Evolutionary conservation across 2,888 invertebrate genomes (phyloP), one percentile per base, ranked within the genome.

Genomic region (Frankliniella intonsa): DNA sequence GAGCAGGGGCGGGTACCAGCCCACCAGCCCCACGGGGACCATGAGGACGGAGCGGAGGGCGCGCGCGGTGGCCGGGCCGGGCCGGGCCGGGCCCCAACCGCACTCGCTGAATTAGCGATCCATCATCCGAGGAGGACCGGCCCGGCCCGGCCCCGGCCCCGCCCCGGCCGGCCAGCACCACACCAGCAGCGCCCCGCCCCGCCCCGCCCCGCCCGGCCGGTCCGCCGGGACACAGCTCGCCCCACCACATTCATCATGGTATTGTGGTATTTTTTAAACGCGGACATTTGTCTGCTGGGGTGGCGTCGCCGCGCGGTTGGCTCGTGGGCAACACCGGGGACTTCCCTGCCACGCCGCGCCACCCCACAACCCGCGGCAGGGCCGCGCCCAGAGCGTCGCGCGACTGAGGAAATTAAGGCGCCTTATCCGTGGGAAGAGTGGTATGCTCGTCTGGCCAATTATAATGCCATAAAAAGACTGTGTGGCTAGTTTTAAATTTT

Each of bases 211-310:
- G 55, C 38, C 38, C 38, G 3, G 5, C 38, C 38, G 38, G 38
- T 38, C 14, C 62, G 14, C 62, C 14, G 62, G 62, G 69, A 12
- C 22, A 25, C 69, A 9, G 25, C 69, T 12, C 38, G 38, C 38
- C 11, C 69, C 22, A 12, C 69, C 69, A 76, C 69, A 76, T 76
- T 76, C 69, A 76, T 76, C 69, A 76, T 76, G 25, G 25, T 76
- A 76, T 76, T 22, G 69, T 76, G 69, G 69, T 76, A 76, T 76
- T 76, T 76, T 76, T 76, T 76, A 76, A 76, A 76, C 69, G 69
- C 69, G 25, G 69, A 25, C 69, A 76, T 76, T 76, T 76, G 69
- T 76, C 69, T 76, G 22, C 22, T 22, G 69, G 69, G 11, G n/a
- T 25, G 1, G 69, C 69, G 25, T 22, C 69, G 25, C 1, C 2